Base-by-base conservation (phyloP, 2,888 invertebrate species). In the Dynastes grantii region DNA sequence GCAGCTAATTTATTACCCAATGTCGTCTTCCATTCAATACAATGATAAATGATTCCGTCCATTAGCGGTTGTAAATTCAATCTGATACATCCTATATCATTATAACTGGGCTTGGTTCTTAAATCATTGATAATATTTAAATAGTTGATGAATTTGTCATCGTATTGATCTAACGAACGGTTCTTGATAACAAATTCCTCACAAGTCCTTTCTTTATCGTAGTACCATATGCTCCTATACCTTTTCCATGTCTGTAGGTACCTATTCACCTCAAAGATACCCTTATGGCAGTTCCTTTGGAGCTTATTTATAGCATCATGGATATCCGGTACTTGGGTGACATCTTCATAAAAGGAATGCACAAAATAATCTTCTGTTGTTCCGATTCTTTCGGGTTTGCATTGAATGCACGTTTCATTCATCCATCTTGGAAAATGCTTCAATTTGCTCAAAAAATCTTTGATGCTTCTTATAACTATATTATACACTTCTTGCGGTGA, bases 61-160 rank as follows among this genome's bases (percentile, higher is more conserved):
- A 95, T 91, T 29, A 97, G 90, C 0, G 95, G 94, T 13, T 90
- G 87, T 81, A 97, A 89, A 88, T 96, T 95, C 49, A 97, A 91
- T 85, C 95, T 90, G 77, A 96, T 91, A 22, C 93, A 92, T n/a
- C 91, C 92, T 40, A 95, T 90, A 82, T 95, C 93, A 0, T 92
- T 90, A 83, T 90, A 92, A 65, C 91, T 89, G 5, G 90, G 89
- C 85, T 93, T 92, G 8, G 89, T 88, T 8, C 79, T 78, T 79
- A 88, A 83, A 73, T 85, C 86, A 5, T 92, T 90, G 22, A 95
- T 92, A 6, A 96, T 93, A 81, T 93, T 93, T 83, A 93, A 93
- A 88, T 96, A 97, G 87, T 94, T 96, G 87, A 94, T 93, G 85
- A 98, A 94, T 87, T 95, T 95, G 84, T 96, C 95, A 85, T 97